phyloP scores from a whole-genome alignment of 2,113 vertebrate species.

The Syngnathoides biaculeatus region DNA sequence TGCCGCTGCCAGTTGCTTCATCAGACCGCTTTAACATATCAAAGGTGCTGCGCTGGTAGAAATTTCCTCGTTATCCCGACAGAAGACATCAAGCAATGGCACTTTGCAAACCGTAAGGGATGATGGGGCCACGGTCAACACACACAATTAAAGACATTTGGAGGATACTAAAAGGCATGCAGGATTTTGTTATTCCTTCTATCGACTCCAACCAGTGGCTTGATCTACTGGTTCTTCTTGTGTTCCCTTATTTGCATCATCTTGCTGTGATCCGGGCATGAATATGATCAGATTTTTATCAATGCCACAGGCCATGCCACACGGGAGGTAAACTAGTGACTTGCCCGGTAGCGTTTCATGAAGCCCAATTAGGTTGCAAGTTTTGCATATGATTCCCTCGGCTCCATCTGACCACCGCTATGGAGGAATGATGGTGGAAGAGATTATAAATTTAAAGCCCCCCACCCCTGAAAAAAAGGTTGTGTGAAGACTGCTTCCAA shows the following conservation, averaged over 20 bases:
- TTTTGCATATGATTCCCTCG: constrained; percentile 14
- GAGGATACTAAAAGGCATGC: background rate
- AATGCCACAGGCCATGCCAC: constrained; percentile 18
- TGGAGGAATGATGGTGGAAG: background rate
- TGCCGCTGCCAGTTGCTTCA: constrained; percentile 49
- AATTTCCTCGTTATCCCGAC: constrained; percentile 48
- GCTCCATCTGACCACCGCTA: constrained; percentile 15
- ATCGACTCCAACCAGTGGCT: background rate
- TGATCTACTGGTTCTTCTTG: background rate
- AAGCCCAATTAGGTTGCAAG: constrained; percentile 30
- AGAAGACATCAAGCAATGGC: constrained; percentile 50
- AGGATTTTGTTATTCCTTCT: background rate
- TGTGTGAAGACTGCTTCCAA: background rate
- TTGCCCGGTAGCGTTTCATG: constrained; percentile 16
- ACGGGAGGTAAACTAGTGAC: constrained; percentile 12
- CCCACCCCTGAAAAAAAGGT: no score
- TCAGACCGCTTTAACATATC: constrained; percentile 62
- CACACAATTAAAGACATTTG: constrained; percentile 7
- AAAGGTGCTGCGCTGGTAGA: constrained; percentile 51
- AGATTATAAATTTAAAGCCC: no score
- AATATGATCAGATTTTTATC: background rate
- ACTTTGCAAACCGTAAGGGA: constrained; percentile 22
- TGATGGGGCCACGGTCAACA: background rate
- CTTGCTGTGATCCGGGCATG: constrained; percentile 1
- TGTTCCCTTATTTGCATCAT: background rate